phyloP scores from a whole-genome alignment of 2,888 invertebrate species.

The Sinohyriopsis cumingii region DNA sequence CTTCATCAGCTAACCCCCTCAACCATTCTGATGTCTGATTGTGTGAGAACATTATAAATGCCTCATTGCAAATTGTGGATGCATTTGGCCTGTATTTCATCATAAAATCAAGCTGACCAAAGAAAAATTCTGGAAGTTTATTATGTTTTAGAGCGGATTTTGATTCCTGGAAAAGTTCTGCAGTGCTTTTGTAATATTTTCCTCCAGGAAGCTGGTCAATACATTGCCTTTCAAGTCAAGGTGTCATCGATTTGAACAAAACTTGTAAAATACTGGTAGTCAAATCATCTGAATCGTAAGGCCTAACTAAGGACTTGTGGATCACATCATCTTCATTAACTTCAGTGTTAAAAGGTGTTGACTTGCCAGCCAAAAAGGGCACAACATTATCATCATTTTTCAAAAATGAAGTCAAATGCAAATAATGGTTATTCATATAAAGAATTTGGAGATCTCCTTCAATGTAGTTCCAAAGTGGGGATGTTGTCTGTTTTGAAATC shows the following conservation, averaged over 20 bases:
- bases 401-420: no score
- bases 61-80: slow-evolving; percentile 24
- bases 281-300: no score
- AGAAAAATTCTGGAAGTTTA: slow-evolving; percentile 28
- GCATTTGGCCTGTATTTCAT: slow-evolving; percentile 28
- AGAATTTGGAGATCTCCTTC: no score
- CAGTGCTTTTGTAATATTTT: slow-evolving; percentile 13
- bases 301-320: slow-evolving; percentile 3
- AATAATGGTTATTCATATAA: no score
- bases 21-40: slow-evolving; percentile 31
- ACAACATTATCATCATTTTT: no score
- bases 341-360: slow-evolving; percentile 8
- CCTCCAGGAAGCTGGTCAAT: slow-evolving; percentile 28
- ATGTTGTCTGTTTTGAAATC: no score
- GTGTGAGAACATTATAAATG: slow-evolving; percentile 25
- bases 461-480: no score
- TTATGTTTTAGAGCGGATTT: slow-evolving; percentile 26
- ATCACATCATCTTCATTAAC: slow-evolving; percentile 5
- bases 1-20: slow-evolving; percentile 2
- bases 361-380: no score
- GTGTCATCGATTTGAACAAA: no score
- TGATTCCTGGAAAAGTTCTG: slow-evolving; percentile 8
- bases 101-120: slow-evolving; percentile 30
- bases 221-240: no score
- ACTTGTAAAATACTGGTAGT: no score